Conservation (phyloP, 1,140 invertebrate species). For the Hestina assimilis region DNA sequence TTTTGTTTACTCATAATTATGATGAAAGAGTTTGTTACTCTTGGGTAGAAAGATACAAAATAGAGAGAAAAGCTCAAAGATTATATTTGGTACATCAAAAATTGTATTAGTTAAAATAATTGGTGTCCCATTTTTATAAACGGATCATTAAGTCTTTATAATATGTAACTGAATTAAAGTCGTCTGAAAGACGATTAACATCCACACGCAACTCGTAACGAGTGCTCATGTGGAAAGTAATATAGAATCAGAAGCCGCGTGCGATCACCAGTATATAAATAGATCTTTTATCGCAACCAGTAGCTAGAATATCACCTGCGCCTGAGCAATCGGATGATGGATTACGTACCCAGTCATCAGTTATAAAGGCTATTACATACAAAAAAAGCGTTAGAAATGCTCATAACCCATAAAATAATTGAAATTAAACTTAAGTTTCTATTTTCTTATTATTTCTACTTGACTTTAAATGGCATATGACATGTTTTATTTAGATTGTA, state of each 20-base stretch:
- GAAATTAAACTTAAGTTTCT: too few species aligned
- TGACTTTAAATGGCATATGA: too few species aligned
- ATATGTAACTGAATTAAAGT: background rate
- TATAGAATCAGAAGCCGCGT: conserved; percentile 3
- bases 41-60: too few species aligned
- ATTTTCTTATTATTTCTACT: too few species aligned
- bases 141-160: background rate
- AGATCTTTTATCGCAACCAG: conserved; percentile 24
- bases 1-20: too few species aligned
- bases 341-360: conserved; percentile 19
- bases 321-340: conserved; percentile 13
- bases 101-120: too few species aligned
- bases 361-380: conserved; percentile 15
- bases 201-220: background rate
- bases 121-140: too few species aligned
- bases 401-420: too few species aligned
- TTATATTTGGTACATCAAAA: too few species aligned
- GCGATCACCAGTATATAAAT: conserved; percentile 20
- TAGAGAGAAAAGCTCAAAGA: too few species aligned
- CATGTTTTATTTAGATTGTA: too few species aligned
- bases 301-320: conserved; percentile 15
- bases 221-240: background rate
- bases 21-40: too few species aligned
- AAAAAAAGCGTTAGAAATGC: conserved; percentile 7
- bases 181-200: background rate